Conservation (phyloP, 2,888 invertebrate species). For the Lasioglossum calceatum region DNA sequence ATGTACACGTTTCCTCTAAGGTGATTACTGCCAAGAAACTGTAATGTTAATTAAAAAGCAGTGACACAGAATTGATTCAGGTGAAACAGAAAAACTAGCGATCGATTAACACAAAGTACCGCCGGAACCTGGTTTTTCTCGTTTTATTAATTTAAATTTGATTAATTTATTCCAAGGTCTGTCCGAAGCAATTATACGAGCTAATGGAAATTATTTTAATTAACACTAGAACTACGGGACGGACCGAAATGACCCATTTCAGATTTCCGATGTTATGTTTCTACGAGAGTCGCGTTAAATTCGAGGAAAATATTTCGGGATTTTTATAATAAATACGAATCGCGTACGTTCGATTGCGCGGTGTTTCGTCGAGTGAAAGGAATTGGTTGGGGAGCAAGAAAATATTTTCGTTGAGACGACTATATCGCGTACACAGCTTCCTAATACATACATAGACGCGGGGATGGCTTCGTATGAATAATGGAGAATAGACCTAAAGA, state of each 20-base stretch:
- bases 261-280: not conserved
- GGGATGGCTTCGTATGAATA: constrained; percentile 52
- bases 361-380: not conserved
- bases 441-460: not conserved
- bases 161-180: not conserved
- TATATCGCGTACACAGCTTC: not conserved
- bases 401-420: not conserved
- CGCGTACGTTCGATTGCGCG: not conserved
- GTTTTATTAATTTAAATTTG: not conserved
- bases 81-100: not conserved
- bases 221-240: not conserved
- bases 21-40: not conserved
- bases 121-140: not conserved
- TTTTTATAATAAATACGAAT: not conserved
- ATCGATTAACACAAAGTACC: not conserved
- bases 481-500: constrained; percentile 51
- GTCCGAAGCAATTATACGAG: not conserved
- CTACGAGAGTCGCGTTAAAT: not conserved
- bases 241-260: not conserved
- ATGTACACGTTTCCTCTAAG: too few species aligned
- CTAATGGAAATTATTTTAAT: not conserved
- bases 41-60: not conserved
- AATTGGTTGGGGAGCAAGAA: not conserved
- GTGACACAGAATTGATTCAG: not conserved
- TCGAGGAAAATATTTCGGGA: not conserved